Conservation (phyloP, 2,113 vertebrate species). For the Stictonetta naevosa region DNA sequence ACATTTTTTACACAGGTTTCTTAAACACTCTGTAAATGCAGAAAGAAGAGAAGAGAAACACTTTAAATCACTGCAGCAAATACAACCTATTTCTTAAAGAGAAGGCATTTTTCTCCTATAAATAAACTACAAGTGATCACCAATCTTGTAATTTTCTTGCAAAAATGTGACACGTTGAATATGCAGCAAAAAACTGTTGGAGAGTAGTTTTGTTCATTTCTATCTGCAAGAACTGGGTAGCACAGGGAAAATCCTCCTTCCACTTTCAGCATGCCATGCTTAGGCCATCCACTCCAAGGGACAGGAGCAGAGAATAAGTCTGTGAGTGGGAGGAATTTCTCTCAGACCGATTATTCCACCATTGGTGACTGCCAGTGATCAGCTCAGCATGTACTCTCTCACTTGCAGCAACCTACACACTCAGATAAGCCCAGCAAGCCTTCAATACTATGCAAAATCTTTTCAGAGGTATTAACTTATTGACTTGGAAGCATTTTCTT, state of each 20-base stretch:
- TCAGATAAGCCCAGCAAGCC: background rate
- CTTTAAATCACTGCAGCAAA: background rate
- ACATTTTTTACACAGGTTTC: background rate
- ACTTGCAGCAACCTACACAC: background rate
- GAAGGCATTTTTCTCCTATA: background rate
- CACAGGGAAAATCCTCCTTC: background rate
- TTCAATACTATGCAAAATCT: background rate
- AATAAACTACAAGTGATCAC: background rate
- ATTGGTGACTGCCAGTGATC: background rate
- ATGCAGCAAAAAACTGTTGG: background rate
- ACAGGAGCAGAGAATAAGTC: accelerated
- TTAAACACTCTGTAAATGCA: background rate
- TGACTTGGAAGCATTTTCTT: background rate
- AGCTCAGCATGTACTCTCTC: background rate
- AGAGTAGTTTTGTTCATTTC: background rate
- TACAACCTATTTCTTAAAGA: background rate
- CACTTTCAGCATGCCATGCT: background rate
- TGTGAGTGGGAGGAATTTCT: background rate
- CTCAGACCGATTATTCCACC: background rate
- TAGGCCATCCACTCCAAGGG: background rate
- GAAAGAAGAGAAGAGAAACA: background rate
- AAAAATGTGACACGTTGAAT: background rate
- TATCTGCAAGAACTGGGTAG: background rate
- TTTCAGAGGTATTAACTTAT: background rate
- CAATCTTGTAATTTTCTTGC: background rate